These are phyloP conservation scores for Oncopodura yosiiana DNA, from an alignment of 1,140 invertebrate species.

Conservation along the genomic window DNA sequence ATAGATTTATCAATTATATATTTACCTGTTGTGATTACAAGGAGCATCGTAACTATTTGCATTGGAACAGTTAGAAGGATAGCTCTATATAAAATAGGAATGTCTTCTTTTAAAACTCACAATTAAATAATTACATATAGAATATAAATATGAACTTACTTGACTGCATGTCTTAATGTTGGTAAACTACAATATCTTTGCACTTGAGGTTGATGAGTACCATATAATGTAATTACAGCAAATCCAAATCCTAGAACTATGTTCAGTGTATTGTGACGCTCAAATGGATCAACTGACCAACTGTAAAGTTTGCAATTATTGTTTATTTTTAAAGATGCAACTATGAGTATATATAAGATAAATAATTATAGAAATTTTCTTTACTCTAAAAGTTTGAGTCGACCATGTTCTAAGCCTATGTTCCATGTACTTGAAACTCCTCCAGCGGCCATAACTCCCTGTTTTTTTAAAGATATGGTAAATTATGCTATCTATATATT, in stretches of 20 bases:
- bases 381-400: conserved; percentile 25
- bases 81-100: conserved; percentile 24
- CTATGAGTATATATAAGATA: neutral
- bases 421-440: conserved; percentile 1
- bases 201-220: conserved; percentile 46
- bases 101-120: conserved; percentile 2
- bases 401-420: conserved; percentile 10
- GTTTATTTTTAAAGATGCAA: neutral
- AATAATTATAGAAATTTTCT: neutral
- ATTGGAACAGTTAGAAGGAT: conserved; percentile 25
- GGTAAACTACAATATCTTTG: conserved; percentile 41
- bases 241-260: conserved; percentile 44
- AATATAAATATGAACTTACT: conserved; percentile 2
- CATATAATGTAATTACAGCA: conserved; percentile 44
- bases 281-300: conserved; percentile 39
- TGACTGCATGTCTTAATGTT: conserved; percentile 14
- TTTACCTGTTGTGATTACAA: conserved; percentile 27
- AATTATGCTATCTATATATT: no score
- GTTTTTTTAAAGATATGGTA: no score
- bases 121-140: neutral
- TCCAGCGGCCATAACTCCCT: neutral
- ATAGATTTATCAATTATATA: no score
- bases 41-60: conserved; percentile 16
- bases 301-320: conserved; percentile 2
- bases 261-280: conserved; percentile 45